phyloP scores from a whole-genome alignment of 2,888 invertebrate genomes.

The Cetonia aurata region DNA sequence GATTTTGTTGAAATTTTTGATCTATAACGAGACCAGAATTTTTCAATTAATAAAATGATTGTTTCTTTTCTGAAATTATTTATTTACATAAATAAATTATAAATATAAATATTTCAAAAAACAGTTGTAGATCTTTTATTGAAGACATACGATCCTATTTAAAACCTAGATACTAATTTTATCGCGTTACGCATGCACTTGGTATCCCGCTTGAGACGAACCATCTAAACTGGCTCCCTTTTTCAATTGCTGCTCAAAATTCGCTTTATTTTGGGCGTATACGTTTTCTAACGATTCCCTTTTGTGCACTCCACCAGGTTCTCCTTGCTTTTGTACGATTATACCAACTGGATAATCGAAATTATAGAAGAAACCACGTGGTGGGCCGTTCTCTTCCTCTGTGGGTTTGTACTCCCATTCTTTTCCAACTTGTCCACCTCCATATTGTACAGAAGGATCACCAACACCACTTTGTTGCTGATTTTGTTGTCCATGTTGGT shows the following conservation, averaged over 20 bases:
- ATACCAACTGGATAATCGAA: slow-evolving; percentile 77
- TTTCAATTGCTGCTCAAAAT: slow-evolving; percentile 59
- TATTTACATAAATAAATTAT: slow-evolving; percentile 1
- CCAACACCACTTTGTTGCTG: not conserved
- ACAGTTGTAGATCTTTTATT: not conserved
- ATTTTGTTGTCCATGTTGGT: slow-evolving; percentile 34
- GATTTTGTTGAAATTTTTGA: not conserved
- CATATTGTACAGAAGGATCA: slow-evolving; percentile 3
- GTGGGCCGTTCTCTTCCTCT: slow-evolving; percentile 68
- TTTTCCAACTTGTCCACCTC: slow-evolving; percentile 12
- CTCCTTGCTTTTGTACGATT: slow-evolving; percentile 61
- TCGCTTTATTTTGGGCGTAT: slow-evolving; percentile 59
- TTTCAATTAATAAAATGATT: too few species aligned
- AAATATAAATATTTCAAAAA: slow-evolving; percentile 9
- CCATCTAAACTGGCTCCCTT: slow-evolving; percentile 24
- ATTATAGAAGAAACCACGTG: slow-evolving; percentile 80
- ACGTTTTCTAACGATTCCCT: slow-evolving; percentile 55
- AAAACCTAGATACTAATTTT: not conserved
- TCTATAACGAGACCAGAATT: too few species aligned
- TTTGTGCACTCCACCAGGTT: slow-evolving; percentile 46
- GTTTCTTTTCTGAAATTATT: not conserved
- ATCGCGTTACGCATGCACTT: slow-evolving; percentile 32
- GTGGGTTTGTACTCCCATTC: slow-evolving; percentile 43
- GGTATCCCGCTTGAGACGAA: slow-evolving; percentile 23
- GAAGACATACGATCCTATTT: not conserved